phyloP scores from a whole-genome alignment of 2,888 invertebrate species.

The Chorisops tibialis region DNA sequence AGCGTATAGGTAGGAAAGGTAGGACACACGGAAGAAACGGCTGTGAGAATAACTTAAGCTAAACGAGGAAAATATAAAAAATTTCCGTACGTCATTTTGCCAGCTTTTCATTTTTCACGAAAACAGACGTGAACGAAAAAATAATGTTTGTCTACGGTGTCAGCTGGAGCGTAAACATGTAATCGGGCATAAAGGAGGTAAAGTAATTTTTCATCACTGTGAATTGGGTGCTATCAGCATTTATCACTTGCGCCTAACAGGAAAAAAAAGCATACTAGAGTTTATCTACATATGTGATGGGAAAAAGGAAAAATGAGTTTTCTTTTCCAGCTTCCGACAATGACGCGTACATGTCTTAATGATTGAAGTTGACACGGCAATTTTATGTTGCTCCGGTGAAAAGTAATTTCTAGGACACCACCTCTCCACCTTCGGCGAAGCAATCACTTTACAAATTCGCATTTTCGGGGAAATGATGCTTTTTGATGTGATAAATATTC shows the following conservation, averaged over 20 bases:
- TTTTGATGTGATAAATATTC: conserved; percentile 3
- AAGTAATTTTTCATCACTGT: conserved; percentile 17
- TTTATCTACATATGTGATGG: background rate
- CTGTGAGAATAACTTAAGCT: conserved; percentile 3
- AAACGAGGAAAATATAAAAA: background rate
- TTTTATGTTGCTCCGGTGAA: background rate
- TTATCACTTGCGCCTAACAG: background rate
- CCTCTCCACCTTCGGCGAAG: background rate
- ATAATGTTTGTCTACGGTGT: background rate
- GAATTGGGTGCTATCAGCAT: conserved; percentile 12
- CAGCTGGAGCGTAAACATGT: background rate
- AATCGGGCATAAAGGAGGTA: conserved; percentile 9
- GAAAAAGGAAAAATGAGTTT: background rate
- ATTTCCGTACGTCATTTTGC: conserved; percentile 12
- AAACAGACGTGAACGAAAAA: background rate
- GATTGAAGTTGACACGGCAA: conserved; percentile 17
- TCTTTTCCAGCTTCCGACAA: background rate
- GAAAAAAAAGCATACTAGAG: background rate
- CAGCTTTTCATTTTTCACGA: conserved; percentile 21
- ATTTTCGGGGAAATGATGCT: background rate
- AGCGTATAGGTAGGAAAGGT: background rate
- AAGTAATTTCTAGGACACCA: conserved; percentile 9
- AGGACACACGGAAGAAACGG: background rate
- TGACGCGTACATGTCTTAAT: conserved; percentile 5
- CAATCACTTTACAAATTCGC: background rate